A percentile compares a stretch with the other conserved stretches of the same genome.
phyloP scores from a whole-genome alignment of 2,113 vertebrate genomes.

The Sphyrna mokarran region DNA sequence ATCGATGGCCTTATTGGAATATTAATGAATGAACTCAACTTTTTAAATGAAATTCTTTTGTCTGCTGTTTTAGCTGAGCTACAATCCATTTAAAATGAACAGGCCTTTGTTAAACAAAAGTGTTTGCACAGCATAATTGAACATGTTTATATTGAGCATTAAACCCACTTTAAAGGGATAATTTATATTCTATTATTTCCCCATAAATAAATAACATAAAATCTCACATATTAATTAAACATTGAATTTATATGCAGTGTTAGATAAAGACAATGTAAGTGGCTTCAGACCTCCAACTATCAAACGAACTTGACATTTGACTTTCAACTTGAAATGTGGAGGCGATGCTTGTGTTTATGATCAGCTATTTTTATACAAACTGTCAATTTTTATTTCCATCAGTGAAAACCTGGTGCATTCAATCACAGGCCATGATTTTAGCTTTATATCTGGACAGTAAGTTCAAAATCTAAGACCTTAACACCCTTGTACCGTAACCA shows the following conservation, averaged over 20 bases:
- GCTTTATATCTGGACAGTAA: not conserved
- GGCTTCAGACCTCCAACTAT: not conserved
- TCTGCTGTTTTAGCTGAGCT: not conserved
- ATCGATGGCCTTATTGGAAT: not conserved
- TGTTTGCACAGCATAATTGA: not conserved
- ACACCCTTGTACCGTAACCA: not conserved
- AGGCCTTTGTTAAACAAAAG: not conserved
- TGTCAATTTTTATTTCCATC: not conserved
- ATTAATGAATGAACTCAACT: not conserved
- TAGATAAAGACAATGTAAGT: not conserved
- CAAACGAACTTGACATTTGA: not conserved
- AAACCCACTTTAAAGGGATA: not conserved
- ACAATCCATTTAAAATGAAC: not conserved
- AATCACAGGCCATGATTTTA: not conserved
- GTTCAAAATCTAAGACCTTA: not conserved
- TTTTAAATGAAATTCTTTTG: not conserved
- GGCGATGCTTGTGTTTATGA: not conserved
- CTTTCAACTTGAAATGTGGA: not conserved
- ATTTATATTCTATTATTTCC: not conserved
- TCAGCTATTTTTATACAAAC: not conserved
- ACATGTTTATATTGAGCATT: not conserved
- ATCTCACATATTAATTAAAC: not conserved
- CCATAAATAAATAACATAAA: not conserved
- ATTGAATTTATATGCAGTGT: not conserved
- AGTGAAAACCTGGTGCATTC: not conserved